Percentiles rank a stretch among this genome's conserved stretches.
phyloP scores from a whole-genome alignment of 2,113 vertebrate genomes.

The Pomatorhinus ruficollis region DNA sequence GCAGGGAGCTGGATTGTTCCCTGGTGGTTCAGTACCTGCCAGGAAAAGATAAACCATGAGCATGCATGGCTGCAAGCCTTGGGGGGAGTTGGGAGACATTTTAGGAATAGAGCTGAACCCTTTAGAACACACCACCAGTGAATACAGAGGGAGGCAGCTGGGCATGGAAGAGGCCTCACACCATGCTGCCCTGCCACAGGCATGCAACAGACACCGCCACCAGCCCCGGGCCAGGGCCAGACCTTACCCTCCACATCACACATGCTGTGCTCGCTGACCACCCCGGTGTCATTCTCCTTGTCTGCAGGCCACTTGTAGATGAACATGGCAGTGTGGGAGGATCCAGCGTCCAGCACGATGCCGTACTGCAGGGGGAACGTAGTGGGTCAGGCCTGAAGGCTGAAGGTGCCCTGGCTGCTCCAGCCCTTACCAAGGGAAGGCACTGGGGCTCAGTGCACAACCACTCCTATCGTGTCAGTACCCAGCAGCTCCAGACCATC shows the following conservation, averaged over 20 bases:
- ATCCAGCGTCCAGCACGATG: conserved; percentile 87
- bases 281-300: conserved; percentile 85
- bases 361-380: conserved; percentile 75
- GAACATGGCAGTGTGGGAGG: conserved; percentile 85
- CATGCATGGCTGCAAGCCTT: not conserved
- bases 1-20: not conserved
- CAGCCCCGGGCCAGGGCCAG: rapidly evolving
- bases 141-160: not conserved
- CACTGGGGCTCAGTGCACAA: not conserved
- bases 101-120: not conserved
- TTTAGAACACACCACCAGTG: not conserved
- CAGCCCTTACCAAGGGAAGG: not conserved
- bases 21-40: not conserved
- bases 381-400: not conserved
- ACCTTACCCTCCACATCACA: conserved; percentile 78
- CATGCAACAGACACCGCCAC: not conserved
- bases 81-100: not conserved
- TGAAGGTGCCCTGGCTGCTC: not conserved
- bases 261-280: conserved; percentile 81
- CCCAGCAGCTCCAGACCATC: not conserved
- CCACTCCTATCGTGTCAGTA: not conserved
- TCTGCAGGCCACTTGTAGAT: conserved; percentile 84
- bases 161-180: not conserved
- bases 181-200: not conserved
- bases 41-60: not conserved